A percentile compares a stretch with the other conserved stretches of the same genome.
Evolutionary conservation across 2,888 invertebrate species (phyloP).

Genomic region (Noctua janthina): DNA sequence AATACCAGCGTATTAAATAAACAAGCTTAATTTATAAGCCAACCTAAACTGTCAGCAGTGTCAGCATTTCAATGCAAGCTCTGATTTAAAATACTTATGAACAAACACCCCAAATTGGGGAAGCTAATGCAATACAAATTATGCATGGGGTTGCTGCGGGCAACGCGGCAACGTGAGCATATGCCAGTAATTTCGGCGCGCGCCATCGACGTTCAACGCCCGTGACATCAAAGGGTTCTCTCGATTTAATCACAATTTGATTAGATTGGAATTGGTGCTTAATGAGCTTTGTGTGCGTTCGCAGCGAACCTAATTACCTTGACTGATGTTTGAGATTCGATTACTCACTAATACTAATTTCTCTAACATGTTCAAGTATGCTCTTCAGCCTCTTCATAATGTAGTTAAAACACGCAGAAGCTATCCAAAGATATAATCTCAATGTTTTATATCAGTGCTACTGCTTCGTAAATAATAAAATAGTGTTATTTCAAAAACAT

Average conservation of each 20-base stretch:
- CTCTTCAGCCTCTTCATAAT: constrained; percentile 15
- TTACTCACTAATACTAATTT: constrained; percentile 47
- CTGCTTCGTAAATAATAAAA: constrained; percentile 42
- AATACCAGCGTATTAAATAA: constrained; percentile 38
- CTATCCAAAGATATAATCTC: constrained; percentile 6
- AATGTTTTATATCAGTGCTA: constrained; percentile 8
- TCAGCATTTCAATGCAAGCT: constrained; percentile 44
- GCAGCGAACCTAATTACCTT: constrained; percentile 64
- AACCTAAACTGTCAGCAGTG: constrained; percentile 38
- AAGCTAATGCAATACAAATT: constrained; percentile 59
- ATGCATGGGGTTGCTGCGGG: constrained; percentile 59
- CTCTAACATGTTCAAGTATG: constrained; percentile 30
- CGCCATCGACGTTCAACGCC: constrained; percentile 50
- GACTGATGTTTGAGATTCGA: constrained; percentile 54
- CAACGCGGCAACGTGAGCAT: constrained; percentile 41
- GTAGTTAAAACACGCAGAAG: neutral
- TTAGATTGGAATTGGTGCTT: constrained; percentile 76
- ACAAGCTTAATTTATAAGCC: constrained; percentile 39
- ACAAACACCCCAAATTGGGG: constrained; percentile 55
- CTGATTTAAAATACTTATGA: constrained; percentile 58
- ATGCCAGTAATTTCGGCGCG: constrained; percentile 55
- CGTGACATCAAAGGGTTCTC: constrained; percentile 74
- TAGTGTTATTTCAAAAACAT: constrained; percentile 60
- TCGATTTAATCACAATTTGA: constrained; percentile 78
- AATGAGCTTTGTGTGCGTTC: constrained; percentile 70